Percentiles rank a stretch among this genome's conserved stretches.
Conservation (phyloP, 2,888 invertebrate genomes). For the Perithous albicinctus region DNA sequence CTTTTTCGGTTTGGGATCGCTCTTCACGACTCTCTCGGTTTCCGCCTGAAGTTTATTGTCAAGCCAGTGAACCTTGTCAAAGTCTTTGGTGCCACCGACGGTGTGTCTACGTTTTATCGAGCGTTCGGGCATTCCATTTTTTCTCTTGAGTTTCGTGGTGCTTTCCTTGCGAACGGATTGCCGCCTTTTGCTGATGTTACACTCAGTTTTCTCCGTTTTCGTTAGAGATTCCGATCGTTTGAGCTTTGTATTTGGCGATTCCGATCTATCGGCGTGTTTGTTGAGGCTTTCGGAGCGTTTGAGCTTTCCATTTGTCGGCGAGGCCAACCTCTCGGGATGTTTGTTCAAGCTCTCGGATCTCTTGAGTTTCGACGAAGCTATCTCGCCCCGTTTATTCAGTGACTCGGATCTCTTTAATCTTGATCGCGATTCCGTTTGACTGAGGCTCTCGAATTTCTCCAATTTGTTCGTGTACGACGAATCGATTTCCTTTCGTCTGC, state of each 20-base stretch:
- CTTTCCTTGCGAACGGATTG: slow-evolving; percentile 85
- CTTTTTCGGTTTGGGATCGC: slow-evolving; percentile 86
- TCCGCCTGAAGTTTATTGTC: slow-evolving; percentile 86
- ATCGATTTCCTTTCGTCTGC: slow-evolving; percentile 60
- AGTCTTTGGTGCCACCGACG: slow-evolving; percentile 97
- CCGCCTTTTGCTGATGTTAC: slow-evolving; percentile 91
- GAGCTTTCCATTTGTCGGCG: slow-evolving; percentile 79
- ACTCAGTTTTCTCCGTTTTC: slow-evolving; percentile 92
- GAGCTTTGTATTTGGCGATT: slow-evolving; percentile 84
- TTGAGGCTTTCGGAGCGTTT: slow-evolving; percentile 83
- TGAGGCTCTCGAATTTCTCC: slow-evolving; percentile 81
- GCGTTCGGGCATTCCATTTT: slow-evolving; percentile 92
- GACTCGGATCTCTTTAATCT: slow-evolving; percentile 88
- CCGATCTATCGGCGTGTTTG: slow-evolving; percentile 81
- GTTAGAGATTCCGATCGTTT: slow-evolving; percentile 89
- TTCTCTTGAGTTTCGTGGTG: slow-evolving; percentile 89
- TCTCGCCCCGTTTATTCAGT: slow-evolving; percentile 87
- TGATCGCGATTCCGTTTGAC: slow-evolving; percentile 82
- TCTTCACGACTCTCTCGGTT: slow-evolving; percentile 83
- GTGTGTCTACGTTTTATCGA: slow-evolving; percentile 96
- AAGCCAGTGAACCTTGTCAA: slow-evolving; percentile 88
- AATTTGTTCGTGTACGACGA: slow-evolving; percentile 80
- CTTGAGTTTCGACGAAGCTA: slow-evolving; percentile 86
- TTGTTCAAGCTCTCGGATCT: slow-evolving; percentile 88
- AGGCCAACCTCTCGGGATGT: slow-evolving; percentile 83